These are phyloP conservation scores for Papilio polyxenes DNA, from an alignment of 1,140 invertebrate genomes.

Conservation along the genomic window DNA sequence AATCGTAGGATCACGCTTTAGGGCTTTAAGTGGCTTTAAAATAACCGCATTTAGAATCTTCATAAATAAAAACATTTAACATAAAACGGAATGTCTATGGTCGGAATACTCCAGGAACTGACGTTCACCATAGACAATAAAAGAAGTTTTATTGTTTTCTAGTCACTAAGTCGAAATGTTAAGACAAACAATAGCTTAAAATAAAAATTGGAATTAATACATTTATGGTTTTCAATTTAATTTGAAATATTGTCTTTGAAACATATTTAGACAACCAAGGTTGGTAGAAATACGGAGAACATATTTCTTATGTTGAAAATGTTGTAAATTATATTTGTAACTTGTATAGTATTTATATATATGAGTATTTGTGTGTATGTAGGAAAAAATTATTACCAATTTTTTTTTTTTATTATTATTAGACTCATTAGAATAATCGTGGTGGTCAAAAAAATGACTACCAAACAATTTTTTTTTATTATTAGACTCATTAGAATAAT, in stretches of 20 bases:
- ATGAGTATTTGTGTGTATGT: too few relatives aligned
- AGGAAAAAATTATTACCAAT: too few relatives aligned
- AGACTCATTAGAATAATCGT: not conserved
- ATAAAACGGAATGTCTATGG: slow-evolving; percentile 31
- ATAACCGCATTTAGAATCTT: slow-evolving; percentile 4
- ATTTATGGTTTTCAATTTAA: not conserved
- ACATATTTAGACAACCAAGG: not conserved
- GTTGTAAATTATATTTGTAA: too few relatives aligned
- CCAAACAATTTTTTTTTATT: not conserved
- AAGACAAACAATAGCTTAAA: not conserved
- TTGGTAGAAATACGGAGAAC: not conserved
- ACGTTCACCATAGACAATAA: slow-evolving; percentile 36
- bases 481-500: not conserved
- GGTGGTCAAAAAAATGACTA: not conserved
- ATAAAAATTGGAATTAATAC: slow-evolving; percentile 15
- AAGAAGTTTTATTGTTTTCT: slow-evolving; percentile 35
- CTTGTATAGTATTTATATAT: too few relatives aligned
- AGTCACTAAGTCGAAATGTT: slow-evolving; percentile 8
- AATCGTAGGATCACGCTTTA: not conserved
- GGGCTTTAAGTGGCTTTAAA: not conserved
- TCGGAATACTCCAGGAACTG: not conserved
- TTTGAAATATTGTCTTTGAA: not conserved
- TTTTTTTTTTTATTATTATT: not conserved
- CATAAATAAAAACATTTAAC: slow-evolving; percentile 26
- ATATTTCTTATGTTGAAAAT: not conserved